These are phyloP conservation scores for Neodiprion lecontei DNA, from an alignment of 1,140 invertebrate species.

Conservation along the genomic window DNA sequence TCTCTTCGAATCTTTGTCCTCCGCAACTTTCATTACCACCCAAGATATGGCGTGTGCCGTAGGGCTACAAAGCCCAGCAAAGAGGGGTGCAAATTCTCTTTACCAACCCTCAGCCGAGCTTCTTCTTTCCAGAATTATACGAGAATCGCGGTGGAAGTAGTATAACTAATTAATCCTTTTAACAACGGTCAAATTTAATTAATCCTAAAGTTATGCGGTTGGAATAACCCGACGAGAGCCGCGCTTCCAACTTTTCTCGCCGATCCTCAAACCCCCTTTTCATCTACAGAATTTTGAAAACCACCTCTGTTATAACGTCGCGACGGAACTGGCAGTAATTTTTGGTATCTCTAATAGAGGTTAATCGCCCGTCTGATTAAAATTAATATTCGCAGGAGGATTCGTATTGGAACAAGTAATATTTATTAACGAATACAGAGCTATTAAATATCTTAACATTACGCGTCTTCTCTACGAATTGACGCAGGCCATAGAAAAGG, in stretches of 20 bases:
- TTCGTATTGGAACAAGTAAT: too few relatives aligned
- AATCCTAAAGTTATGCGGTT: slow-evolving; percentile 54
- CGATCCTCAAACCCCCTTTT: not conserved
- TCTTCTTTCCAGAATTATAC: slow-evolving; percentile 3
- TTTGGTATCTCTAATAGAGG: too few relatives aligned
- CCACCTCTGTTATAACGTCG: not conserved
- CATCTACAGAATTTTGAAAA: not conserved
- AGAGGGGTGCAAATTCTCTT: slow-evolving; percentile 17
- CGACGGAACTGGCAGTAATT: too few relatives aligned
- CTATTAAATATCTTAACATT: too few relatives aligned
- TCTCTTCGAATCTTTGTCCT: slow-evolving; percentile 14
- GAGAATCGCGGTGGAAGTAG: slow-evolving; percentile 28
- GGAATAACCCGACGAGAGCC: slow-evolving; percentile 22
- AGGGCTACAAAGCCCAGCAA: not conserved
- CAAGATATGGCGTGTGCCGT: too few relatives aligned
- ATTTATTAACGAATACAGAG: too few relatives aligned
- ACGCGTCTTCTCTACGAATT: too few relatives aligned
- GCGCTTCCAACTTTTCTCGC: slow-evolving; percentile 13
- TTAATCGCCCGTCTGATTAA: too few relatives aligned
- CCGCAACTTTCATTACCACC: slow-evolving; percentile 8
- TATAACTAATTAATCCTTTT: slow-evolving; percentile 55
- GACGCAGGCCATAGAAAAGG: too few relatives aligned
- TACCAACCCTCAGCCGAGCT: slow-evolving; percentile 9
- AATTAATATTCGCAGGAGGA: too few relatives aligned
- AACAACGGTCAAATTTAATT: slow-evolving; percentile 53